These are phyloP conservation scores for Drosophila rubida DNA, from an alignment of 2,888 invertebrate genomes.

Conservation along the genomic window DNA sequence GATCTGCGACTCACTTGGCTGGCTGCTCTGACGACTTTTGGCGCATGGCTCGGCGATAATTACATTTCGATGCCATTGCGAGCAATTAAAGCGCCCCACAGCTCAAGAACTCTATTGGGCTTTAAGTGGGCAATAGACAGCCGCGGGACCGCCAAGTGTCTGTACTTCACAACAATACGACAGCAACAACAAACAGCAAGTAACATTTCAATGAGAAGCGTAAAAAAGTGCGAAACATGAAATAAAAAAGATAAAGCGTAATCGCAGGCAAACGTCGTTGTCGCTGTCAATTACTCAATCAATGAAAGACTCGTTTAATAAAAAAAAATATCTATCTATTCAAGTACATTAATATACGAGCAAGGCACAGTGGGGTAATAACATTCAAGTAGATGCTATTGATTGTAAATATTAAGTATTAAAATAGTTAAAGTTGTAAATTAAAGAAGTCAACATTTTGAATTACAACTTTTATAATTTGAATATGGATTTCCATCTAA, in stretches of 20 bases:
- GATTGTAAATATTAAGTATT: too few species aligned
- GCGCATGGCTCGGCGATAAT: constrained; percentile 54
- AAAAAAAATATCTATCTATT: constrained; percentile 14
- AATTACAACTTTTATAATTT: neutral
- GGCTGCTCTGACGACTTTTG: constrained; percentile 23
- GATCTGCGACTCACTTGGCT: constrained; percentile 3
- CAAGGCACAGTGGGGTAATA: constrained; percentile 24
- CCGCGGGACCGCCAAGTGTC: constrained; percentile 36
- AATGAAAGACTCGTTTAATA: constrained; percentile 37
- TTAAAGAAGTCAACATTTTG: neutral
- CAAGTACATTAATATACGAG: neutral
- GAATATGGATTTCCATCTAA: too few species aligned
- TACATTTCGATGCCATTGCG: constrained; percentile 59
- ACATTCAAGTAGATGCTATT: too few species aligned
- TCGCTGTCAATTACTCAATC: constrained; percentile 69
- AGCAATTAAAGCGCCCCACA: constrained; percentile 52
- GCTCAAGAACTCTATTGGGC: constrained; percentile 40
- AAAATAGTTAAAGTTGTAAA: too few species aligned
- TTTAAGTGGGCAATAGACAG: constrained; percentile 37
- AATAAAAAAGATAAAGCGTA: constrained; percentile 32
- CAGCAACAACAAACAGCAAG: constrained; percentile 1
- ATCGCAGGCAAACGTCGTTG: constrained; percentile 53
- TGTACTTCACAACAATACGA: constrained; percentile 19
- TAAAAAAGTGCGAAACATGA: constrained; percentile 19
- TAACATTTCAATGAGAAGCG: constrained; percentile 41